Evolutionary conservation across 2,797 vertebrate genomes (phyloP).

Genomic region (Phoxinus dragarum): DNA sequence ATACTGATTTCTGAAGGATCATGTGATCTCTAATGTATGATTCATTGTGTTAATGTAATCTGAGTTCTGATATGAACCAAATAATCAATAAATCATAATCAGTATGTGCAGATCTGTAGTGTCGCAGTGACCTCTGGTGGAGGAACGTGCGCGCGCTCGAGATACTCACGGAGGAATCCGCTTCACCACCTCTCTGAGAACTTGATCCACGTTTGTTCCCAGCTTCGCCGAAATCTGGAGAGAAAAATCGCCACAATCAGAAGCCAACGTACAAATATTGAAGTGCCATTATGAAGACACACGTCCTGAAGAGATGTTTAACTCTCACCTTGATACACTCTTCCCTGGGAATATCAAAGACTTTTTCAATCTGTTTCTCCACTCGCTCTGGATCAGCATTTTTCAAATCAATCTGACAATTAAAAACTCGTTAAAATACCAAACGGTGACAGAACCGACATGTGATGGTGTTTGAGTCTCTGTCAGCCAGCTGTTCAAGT

Average conservation of each 20-base stretch:
- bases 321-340: slow-evolving; percentile 90
- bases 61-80: not conserved
- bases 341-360: slow-evolving; percentile 90
- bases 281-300: not conserved
- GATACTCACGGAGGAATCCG: slow-evolving; percentile 90
- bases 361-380: slow-evolving; percentile 91
- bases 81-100: not conserved
- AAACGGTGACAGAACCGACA: not conserved
- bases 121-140: slow-evolving; percentile 25
- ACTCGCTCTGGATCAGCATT: slow-evolving; percentile 92
- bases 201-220: slow-evolving; percentile 89
- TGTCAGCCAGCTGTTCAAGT: not conserved
- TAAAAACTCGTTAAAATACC: not conserved
- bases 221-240: slow-evolving; percentile 94
- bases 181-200: slow-evolving; percentile 87
- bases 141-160: not conserved
- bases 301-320: not conserved
- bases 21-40: not conserved
- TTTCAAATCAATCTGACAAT: slow-evolving; percentile 92
- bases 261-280: not conserved
- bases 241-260: not conserved
- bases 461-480: not conserved
- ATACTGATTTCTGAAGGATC: not conserved
- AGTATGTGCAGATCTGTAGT: not conserved
- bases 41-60: not conserved